Evolutionary conservation across 2,797 vertebrate genomes (phyloP).

Genomic region (Cyclura pinguis): DNA sequence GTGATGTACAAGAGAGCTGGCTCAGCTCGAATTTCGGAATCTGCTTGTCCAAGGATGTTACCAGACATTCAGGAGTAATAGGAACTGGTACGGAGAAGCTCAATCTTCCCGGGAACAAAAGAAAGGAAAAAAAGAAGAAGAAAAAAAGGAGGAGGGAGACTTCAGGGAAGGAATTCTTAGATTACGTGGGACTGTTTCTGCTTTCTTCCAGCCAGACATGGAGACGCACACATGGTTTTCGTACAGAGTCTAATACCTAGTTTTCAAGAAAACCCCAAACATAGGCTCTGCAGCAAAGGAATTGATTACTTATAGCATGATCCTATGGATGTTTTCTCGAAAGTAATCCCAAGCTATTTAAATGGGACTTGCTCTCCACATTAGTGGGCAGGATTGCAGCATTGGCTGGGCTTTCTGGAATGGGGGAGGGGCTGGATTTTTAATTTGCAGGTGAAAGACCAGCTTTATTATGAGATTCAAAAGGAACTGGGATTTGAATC

Average conservation of each 20-base stretch:
- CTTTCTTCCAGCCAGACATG: slow-evolving; percentile 67
- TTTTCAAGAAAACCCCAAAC: slow-evolving; percentile 46
- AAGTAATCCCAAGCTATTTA: background rate
- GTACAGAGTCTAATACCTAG: slow-evolving; percentile 55
- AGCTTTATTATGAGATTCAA: slow-evolving; percentile 71
- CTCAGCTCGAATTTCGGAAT: slow-evolving; percentile 61
- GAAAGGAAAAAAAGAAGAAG: background rate
- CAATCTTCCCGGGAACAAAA: slow-evolving; percentile 29
- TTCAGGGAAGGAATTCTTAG: slow-evolving; percentile 77
- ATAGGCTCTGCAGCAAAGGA: slow-evolving; percentile 73
- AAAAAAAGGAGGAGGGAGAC: slow-evolving; percentile 46
- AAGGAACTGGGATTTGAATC: slow-evolving; percentile 70
- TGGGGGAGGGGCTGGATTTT: too few species aligned
- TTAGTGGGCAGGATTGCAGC: background rate
- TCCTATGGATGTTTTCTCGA: background rate
- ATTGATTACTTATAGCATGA: slow-evolving; percentile 69
- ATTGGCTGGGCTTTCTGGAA: slow-evolving; percentile 57
- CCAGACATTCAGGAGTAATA: slow-evolving; percentile 70
- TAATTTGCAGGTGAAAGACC: slow-evolving; percentile 66
- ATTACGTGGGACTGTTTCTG: slow-evolving; percentile 73
- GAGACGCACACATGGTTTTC: slow-evolving; percentile 70
- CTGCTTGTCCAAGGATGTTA: slow-evolving; percentile 67
- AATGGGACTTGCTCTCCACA: background rate
- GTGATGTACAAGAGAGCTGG: background rate
- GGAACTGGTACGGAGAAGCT: slow-evolving; percentile 72